phyloP scores from a whole-genome alignment of 2,113 vertebrate genomes.

The Castor canadensis region DNA sequence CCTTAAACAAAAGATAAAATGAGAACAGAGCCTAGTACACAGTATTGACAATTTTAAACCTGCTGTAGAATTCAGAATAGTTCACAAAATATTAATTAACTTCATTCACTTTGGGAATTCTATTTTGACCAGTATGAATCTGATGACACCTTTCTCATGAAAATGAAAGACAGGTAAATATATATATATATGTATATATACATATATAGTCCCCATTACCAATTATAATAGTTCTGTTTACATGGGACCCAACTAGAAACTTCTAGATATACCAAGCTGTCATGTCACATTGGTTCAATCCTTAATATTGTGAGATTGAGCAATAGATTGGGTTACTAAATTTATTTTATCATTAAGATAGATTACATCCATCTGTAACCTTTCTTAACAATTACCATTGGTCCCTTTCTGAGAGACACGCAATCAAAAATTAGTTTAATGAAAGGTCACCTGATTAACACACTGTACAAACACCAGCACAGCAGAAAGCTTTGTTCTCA shows the following conservation, averaged over 20 bases:
- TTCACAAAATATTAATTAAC: slow-evolving; percentile 10
- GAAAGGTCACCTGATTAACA: neutral
- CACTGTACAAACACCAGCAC: neutral
- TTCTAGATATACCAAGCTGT: neutral
- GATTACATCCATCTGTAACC: neutral
- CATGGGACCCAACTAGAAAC: neutral
- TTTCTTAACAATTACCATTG: slow-evolving; percentile 11
- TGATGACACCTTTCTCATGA: neutral
- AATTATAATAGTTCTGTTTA: neutral
- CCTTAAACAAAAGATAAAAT: slow-evolving; percentile 8
- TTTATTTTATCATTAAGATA: neutral
- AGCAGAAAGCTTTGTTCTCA: neutral
- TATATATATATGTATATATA: neutral
- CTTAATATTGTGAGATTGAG: neutral
- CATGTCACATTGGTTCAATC: neutral
- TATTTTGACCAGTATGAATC: neutral
- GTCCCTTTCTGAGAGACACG: neutral
- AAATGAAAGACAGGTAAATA: slow-evolving; percentile 8
- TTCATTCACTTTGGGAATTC: neutral
- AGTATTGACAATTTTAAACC: neutral
- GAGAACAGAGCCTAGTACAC: neutral
- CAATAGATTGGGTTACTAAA: neutral
- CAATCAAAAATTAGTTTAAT: neutral
- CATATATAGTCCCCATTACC: neutral
- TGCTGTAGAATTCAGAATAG: neutral